Percentiles rank a stretch among this genome's conserved stretches.
Conservation (phyloP, 30 jellyfish, hydroid and myxozoan genomes). For the Cassiopea xamachana region DNA sequence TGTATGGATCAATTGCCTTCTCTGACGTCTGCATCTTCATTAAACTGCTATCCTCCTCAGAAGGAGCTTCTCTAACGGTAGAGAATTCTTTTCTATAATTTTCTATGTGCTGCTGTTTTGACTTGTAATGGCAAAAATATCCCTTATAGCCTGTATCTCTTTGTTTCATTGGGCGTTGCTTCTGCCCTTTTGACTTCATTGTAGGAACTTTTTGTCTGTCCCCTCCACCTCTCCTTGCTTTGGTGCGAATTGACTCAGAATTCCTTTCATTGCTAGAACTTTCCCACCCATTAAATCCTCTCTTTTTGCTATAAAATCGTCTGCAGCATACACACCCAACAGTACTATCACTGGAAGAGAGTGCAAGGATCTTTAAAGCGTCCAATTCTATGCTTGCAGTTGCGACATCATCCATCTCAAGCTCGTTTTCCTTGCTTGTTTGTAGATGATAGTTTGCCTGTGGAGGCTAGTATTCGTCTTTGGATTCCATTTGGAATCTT, state of each 20-base stretch:
- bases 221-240: constrained; percentile 12
- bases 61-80: background rate
- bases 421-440: constrained; percentile 1
- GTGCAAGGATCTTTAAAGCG: constrained; percentile 14
- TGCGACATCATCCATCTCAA: constrained; percentile 35
- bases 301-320: background rate
- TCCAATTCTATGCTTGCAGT: constrained; percentile 12
- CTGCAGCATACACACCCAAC: constrained; percentile 6
- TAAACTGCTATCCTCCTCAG: background rate
- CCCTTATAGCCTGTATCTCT: background rate
- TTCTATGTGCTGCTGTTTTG: constrained; percentile 45
- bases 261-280: background rate
- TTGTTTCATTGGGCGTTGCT: background rate
- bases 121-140: constrained; percentile 27
- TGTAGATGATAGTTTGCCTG: background rate
- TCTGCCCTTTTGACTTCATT: constrained; percentile 6
- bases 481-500: background rate
- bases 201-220: background rate
- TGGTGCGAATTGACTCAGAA: background rate
- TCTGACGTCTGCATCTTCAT: background rate
- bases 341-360: background rate
- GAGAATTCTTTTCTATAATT: constrained; percentile 43
- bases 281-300: constrained; percentile 32
- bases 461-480: background rate
- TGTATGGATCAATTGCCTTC: constrained; percentile 37